A percentile compares a stretch with the other conserved stretches of the same genome.
Evolutionary conservation across 2,797 vertebrate genomes (phyloP).

Genomic region (Scarus forsteni): DNA sequence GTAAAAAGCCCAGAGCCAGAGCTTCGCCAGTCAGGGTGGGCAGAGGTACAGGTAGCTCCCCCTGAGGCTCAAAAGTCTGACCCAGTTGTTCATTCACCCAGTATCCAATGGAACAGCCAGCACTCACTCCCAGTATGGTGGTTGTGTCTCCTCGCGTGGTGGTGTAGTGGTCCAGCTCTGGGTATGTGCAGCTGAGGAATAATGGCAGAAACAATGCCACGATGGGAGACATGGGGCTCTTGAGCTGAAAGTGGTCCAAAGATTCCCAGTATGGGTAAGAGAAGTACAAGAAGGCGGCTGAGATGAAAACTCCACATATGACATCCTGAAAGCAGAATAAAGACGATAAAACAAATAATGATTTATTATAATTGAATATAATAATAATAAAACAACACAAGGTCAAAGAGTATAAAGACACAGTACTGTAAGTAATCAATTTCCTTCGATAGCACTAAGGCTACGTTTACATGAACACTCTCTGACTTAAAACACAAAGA

Average conservation of each 20-base stretch:
- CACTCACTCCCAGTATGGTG: conserved; percentile 87
- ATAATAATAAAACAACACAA: background rate
- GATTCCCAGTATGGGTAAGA: conserved; percentile 89
- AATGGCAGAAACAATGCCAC: conserved; percentile 83
- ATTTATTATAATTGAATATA: no score
- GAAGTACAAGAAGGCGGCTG: conserved; percentile 78
- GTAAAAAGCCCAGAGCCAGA: conserved; percentile 55
- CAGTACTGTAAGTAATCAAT: background rate
- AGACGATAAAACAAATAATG: no score
- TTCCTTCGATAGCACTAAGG: background rate
- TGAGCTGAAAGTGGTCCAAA: conserved; percentile 88
- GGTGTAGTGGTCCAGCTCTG: conserved; percentile 91
- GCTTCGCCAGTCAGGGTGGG: conserved; percentile 52
- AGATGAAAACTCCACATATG: conserved; percentile 88
- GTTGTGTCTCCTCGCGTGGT: conserved; percentile 94
- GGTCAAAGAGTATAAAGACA: background rate
- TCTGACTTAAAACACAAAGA: no score
- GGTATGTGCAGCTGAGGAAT: conserved; percentile 91
- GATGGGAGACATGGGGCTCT: conserved; percentile 85
- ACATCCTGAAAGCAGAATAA: conserved; percentile 88
- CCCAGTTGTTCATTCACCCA: conserved; percentile 87
- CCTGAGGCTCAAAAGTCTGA: conserved; percentile 72
- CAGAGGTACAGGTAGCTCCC: conserved; percentile 70
- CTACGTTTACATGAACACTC: no score
- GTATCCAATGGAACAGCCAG: conserved; percentile 89